Conservation (phyloP, 1,140 invertebrate species). For the Thaumatotibia leucotreta region DNA sequence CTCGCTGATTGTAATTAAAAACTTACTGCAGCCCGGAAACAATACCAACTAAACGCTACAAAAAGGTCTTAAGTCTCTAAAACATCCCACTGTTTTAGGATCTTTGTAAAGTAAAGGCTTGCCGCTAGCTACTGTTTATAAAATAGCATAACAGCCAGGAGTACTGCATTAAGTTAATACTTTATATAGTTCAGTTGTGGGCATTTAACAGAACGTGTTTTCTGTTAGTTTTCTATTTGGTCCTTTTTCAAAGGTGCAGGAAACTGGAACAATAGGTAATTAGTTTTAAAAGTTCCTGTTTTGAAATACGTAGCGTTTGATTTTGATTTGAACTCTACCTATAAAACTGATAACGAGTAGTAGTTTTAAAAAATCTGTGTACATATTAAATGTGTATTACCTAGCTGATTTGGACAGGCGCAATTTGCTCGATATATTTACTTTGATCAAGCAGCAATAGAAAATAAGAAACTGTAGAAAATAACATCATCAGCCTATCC, state of each 20-base stretch:
- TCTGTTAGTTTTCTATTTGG: neutral
- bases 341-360: too few relatives aligned
- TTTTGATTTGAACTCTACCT: neutral
- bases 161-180: neutral
- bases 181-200: neutral
- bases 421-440: too few relatives aligned
- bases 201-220: neutral
- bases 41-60: neutral
- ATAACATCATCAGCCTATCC: too few relatives aligned
- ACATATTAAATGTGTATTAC: too few relatives aligned
- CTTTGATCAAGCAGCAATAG: too few relatives aligned
- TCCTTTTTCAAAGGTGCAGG: neutral
- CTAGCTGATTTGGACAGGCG: too few relatives aligned
- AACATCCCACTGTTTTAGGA: too few relatives aligned
- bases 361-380: too few relatives aligned
- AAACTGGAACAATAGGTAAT: neutral
- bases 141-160: too few relatives aligned
- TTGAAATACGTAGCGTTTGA: neutral
- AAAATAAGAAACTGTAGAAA: too few relatives aligned
- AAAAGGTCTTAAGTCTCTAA: neutral
- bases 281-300: neutral
- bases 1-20: neutral
- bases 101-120: too few relatives aligned
- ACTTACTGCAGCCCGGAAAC: neutral
- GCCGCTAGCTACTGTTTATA: too few relatives aligned